These are phyloP conservation scores for Botrylloides violaceus DNA, from an alignment of 23 tunicate species.

Conservation along the genomic window DNA sequence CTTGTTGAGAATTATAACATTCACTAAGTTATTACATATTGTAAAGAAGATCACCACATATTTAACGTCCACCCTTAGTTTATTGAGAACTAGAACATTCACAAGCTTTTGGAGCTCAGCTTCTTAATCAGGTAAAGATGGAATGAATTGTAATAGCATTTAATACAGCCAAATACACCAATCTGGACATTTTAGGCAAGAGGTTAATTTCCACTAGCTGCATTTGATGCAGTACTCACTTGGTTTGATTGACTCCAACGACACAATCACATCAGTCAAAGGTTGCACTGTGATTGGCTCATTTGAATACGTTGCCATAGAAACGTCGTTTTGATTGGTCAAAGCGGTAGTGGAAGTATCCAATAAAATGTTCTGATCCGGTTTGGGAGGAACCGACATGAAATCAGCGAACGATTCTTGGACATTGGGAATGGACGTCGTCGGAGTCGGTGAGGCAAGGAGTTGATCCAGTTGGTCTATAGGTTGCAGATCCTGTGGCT, in stretches of 20 bases:
- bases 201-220: no score
- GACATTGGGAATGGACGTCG: background rate
- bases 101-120: no score
- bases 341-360: background rate
- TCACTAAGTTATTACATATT: no score
- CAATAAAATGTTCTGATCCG: slow-evolving; percentile 7
- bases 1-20: no score
- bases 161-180: no score
- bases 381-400: slow-evolving; percentile 8
- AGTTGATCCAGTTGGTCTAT: slow-evolving; percentile 7
- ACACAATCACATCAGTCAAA: slow-evolving; percentile 59
- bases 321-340: slow-evolving; percentile 2
- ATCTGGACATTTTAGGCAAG: no score
- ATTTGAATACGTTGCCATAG: background rate
- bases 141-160: no score
- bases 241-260: slow-evolving; percentile 73
- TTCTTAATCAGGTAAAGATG: no score
- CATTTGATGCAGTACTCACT: slow-evolving; percentile 34
- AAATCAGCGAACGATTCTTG: slow-evolving; percentile 6
- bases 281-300: slow-evolving; percentile 20
- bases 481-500: slow-evolving; percentile 1
- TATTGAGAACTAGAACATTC: no score
- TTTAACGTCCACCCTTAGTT: no score
- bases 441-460: background rate
- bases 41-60: no score